Conservation (phyloP, 2,888 invertebrate genomes). For the Philereme vetulata region DNA sequence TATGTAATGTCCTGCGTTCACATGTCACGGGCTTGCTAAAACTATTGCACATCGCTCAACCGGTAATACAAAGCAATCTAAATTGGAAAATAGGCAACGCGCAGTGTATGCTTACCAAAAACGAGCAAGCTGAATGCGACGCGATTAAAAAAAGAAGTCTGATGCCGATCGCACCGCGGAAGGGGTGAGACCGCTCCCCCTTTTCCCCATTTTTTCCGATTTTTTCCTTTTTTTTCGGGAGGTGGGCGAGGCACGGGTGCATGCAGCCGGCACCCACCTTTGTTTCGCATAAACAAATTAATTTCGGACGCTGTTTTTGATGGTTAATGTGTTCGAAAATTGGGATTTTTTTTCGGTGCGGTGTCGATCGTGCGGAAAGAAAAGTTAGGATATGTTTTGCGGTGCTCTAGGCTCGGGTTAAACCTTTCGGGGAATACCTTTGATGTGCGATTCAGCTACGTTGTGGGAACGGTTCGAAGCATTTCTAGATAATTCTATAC, state of each 20-base stretch:
- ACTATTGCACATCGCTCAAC: constrained; percentile 82
- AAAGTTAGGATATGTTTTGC: constrained; percentile 37
- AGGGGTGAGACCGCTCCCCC: constrained; percentile 62
- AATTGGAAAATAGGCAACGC: constrained; percentile 84
- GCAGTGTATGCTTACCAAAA: constrained; percentile 84
- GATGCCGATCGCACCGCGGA: constrained; percentile 82
- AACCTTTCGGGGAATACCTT: constrained; percentile 6
- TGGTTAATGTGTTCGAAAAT: constrained; percentile 79
- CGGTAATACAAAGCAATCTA: constrained; percentile 84
- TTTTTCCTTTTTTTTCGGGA: constrained; percentile 78
- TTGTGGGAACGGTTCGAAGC: too few species aligned
- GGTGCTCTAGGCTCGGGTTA: constrained; percentile 24
- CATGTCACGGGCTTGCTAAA: constrained; percentile 79
- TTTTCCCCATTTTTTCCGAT: constrained; percentile 60
- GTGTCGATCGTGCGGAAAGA: constrained; percentile 43
- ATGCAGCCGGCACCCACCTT: constrained; percentile 81
- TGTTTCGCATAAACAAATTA: constrained; percentile 84
- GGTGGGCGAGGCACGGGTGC: constrained; percentile 80
- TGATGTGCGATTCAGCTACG: constrained; percentile 3
- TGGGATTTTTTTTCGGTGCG: constrained; percentile 53
- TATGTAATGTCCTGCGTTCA: constrained; percentile 77
- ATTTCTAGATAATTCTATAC: too few species aligned
- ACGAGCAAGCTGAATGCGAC: constrained; percentile 80
- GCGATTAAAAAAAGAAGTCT: constrained; percentile 84
- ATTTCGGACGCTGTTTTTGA: constrained; percentile 82